Percentiles rank a stretch among this genome's conserved stretches.
Evolutionary conservation across 2,888 invertebrate species (phyloP).

Genomic region (Caenorhabditis uteleia): DNA sequence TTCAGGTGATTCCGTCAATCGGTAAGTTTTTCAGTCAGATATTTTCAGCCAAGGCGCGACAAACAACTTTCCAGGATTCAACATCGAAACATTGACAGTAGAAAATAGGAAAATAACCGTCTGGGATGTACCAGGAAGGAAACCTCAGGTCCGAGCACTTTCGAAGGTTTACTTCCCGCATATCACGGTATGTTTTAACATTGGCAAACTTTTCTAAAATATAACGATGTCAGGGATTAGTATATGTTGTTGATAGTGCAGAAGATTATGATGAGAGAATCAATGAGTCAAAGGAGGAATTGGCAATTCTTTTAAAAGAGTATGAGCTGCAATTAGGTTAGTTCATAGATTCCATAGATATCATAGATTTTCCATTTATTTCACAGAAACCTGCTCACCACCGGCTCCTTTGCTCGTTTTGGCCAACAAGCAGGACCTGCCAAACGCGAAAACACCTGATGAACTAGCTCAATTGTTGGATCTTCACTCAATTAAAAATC

Average conservation of each 20-base stretch:
- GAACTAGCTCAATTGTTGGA: conserved; percentile 19
- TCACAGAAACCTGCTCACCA: neutral
- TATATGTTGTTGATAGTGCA: conserved; percentile 35
- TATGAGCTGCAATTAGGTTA: conserved; percentile 10
- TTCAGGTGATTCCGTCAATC: conserved; percentile 39
- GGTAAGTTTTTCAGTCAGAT: conserved; percentile 12
- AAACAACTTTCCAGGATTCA: too few species aligned
- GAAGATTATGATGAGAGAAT: conserved; percentile 24
- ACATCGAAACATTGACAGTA: conserved; percentile 98
- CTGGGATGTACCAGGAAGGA: conserved; percentile 99
- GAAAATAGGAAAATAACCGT: conserved; percentile 98
- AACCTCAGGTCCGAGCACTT: conserved; percentile 92
- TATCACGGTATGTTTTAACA: conserved; percentile 20
- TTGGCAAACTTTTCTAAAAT: neutral
- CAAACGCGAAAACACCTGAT: conserved; percentile 14
- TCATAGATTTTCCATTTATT: too few species aligned
- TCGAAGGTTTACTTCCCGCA: conserved; percentile 96
- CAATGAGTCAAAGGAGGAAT: conserved; percentile 19
- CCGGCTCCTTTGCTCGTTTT: conserved; percentile 29
- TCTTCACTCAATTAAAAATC: conserved; percentile 16
- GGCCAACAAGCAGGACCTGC: conserved; percentile 37
- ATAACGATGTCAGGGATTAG: conserved; percentile 14
- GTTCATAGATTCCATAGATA: neutral
- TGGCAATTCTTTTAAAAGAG: conserved; percentile 14
- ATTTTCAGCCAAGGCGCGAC: too few species aligned